A percentile compares a stretch with the other conserved stretches of the same genome.
Conservation (phyloP, 2,888 invertebrate genomes). For the Xanthostigma xanthostigma region DNA sequence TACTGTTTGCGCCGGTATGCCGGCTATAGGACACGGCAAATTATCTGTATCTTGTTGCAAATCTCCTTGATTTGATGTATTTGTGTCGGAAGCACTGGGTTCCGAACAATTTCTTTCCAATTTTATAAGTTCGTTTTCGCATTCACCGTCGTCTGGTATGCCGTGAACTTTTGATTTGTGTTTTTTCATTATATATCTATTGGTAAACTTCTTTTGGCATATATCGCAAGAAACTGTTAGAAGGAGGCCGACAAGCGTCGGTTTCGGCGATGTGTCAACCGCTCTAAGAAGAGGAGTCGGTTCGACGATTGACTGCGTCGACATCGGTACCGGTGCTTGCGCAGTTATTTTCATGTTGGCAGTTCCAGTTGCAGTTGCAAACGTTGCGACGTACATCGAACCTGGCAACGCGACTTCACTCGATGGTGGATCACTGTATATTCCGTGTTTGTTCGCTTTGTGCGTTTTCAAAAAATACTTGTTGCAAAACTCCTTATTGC, state of each 20-base stretch:
- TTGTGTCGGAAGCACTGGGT: slow-evolving; percentile 17
- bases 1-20: neutral
- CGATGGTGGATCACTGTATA: slow-evolving; percentile 39
- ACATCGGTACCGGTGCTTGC: slow-evolving; percentile 6
- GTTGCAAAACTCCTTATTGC: slow-evolving; percentile 98
- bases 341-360: slow-evolving; percentile 11
- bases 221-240: slow-evolving; percentile 44
- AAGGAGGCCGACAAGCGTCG: slow-evolving; percentile 12
- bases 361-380: slow-evolving; percentile 17
- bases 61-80: slow-evolving; percentile 17
- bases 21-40: slow-evolving; percentile 16
- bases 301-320: slow-evolving; percentile 7
- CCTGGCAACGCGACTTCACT: slow-evolving; percentile 9
- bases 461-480: slow-evolving; percentile 97
- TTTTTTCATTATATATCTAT: slow-evolving; percentile 52
- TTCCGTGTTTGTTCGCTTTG: slow-evolving; percentile 94
- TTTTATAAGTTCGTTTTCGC: slow-evolving; percentile 13
- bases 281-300: slow-evolving; percentile 4
- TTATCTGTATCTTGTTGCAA: slow-evolving; percentile 17
- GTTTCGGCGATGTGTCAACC: slow-evolving; percentile 19
- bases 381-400: slow-evolving; percentile 1
- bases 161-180: slow-evolving; percentile 55
- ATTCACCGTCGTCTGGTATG: slow-evolving; percentile 23
- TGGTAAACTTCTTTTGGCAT: slow-evolving; percentile 58
- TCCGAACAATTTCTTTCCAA: slow-evolving; percentile 19